Base-by-base conservation (phyloP, 2,113 vertebrate genomes). In the Dicrurus megarhynchus region DNA sequence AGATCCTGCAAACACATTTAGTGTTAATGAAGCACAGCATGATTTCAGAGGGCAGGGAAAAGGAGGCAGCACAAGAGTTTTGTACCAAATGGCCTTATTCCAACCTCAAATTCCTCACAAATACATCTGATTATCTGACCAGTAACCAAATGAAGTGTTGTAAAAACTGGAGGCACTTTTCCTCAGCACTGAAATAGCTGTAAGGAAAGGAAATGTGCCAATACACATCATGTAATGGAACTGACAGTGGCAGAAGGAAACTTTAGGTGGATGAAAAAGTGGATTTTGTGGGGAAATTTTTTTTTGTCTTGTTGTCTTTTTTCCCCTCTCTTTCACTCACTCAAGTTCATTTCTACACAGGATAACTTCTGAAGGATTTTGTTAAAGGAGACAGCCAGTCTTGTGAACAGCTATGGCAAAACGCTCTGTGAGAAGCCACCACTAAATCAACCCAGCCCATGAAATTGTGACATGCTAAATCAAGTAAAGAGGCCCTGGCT, bases 101-200 rank as follows among this genome's bases (percentile, higher is more conserved):
- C 94, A 95, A 10, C 24, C 71, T 70, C 55, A 84, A 15, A 90
- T 64, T 87, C 74, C 53, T 75, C 49, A 71, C 24, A 69, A 81
- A 87, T 95, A 53, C 12, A 30, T 79, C 65, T 69, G 64, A 75
- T 82, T 87, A 76, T 65, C 77, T 87, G 70, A 88, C 83, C 64
- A 73, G n/a, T 52, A 75, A 47, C 39, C 44, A 81, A 94, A 82
- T 15, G 28, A 94, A 91, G 63, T 61, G 21, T 35, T 67, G 55
- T 52, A 84, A 90, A 71, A 89, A 50, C 82, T 87, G 42, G 37
- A 92, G 67, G 35, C 28, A 23, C 30, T 94, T 95, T 37, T 85
- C 37, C 80, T 64, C 57, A 44, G 37, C n/a, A 6, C 41, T 57
- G 56, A 77, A 77, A 82, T 41, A 89, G 24, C 60, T 79, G 42